A percentile compares a stretch with the other conserved stretches of the same genome.
phyloP scores from a whole-genome alignment of 2,888 invertebrate genomes.

The Yponomeuta evonymella region DNA sequence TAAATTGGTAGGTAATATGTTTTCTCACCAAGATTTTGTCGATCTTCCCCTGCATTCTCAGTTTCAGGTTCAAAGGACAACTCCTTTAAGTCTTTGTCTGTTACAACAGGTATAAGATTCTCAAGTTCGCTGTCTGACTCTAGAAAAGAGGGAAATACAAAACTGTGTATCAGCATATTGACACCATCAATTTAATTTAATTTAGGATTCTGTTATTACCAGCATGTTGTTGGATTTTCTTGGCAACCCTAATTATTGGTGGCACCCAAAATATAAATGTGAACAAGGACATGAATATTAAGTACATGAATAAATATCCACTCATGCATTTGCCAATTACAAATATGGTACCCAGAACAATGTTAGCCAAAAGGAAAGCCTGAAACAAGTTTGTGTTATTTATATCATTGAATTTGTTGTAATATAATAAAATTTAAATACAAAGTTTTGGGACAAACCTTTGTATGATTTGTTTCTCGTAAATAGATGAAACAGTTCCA shows the following conservation, averaged over 20 bases:
- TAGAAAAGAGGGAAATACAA: constrained; percentile 30
- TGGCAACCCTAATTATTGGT: constrained; percentile 40
- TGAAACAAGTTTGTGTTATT: constrained; percentile 36
- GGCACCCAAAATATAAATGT: constrained; percentile 48
- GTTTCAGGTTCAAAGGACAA: constrained; percentile 59
- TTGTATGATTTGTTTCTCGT: constrained; percentile 60
- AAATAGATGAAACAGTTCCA: constrained; percentile 48
- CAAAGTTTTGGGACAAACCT: constrained; percentile 33
- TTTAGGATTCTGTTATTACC: constrained; percentile 37
- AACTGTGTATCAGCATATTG: too few relatives aligned
- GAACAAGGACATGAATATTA: constrained; percentile 44
- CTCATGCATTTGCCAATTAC: constrained; percentile 52
- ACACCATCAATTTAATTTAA: constrained; percentile 8
- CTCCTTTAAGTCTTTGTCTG: constrained; percentile 56
- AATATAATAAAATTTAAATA: constrained; percentile 13
- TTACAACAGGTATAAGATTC: constrained; percentile 58
- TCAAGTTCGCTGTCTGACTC: constrained; percentile 65
- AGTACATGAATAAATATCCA: constrained; percentile 54
- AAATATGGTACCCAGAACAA: constrained; percentile 46
- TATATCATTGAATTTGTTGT: background rate
- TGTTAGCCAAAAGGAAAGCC: constrained; percentile 61
- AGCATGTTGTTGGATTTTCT: constrained; percentile 56
- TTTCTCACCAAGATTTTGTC: constrained; percentile 54
- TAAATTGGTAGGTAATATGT: too few relatives aligned
- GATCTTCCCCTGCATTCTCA: constrained; percentile 43